Conservation (phyloP, 2,888 invertebrate genomes). For the Clusia tigrina region DNA sequence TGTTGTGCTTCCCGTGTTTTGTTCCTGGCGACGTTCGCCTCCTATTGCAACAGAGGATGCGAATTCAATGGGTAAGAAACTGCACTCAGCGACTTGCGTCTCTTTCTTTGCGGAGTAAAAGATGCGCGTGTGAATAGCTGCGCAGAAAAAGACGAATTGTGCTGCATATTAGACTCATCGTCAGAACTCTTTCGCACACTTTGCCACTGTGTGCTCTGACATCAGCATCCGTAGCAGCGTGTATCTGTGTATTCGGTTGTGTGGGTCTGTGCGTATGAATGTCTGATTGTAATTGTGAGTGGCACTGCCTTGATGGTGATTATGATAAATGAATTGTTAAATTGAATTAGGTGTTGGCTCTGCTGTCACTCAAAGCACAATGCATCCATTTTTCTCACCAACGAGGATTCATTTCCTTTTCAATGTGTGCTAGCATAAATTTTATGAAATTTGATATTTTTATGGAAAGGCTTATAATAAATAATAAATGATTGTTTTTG, state of each 20-base stretch:
- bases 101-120: background rate
- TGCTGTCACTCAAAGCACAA: conserved; percentile 56
- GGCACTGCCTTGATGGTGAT: conserved; percentile 56
- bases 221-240: background rate
- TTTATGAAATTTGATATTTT: too few species aligned
- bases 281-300: conserved; percentile 54
- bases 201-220: background rate
- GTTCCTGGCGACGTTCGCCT: background rate
- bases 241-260: too few species aligned
- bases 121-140: background rate
- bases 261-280: background rate
- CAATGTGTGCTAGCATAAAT: too few species aligned
- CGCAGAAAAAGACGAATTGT: background rate
- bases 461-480: too few species aligned
- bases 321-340: conserved; percentile 59
- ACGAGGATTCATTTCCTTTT: too few species aligned
- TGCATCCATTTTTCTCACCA: too few species aligned
- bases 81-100: background rate
- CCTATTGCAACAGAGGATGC: background rate
- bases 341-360: conserved; percentile 56
- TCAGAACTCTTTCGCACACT: background rate
- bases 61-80: background rate
- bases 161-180: background rate
- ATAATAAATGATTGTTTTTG: too few species aligned
- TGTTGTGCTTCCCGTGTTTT: background rate